Evolutionary conservation across 2,888 invertebrate species (phyloP), one percentile per base, ranked within the genome.

Genomic region (Crocallis elinguaria): DNA sequence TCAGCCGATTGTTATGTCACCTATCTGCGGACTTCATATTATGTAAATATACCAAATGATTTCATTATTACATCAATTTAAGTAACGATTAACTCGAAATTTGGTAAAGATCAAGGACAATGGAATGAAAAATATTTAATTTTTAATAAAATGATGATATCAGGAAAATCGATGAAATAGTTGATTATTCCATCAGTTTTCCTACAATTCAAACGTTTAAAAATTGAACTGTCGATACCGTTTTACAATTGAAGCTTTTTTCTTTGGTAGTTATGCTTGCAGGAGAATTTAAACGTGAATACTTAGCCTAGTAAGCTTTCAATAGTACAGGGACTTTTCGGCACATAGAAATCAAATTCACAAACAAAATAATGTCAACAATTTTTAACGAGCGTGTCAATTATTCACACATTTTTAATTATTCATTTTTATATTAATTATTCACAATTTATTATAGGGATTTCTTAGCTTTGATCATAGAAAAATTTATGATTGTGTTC

Each of bases 41-140:
- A 75, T 75, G 69, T n/a, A n/a, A n/a, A n/a, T n/a, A n/a, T n/a
- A n/a, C n/a, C 59, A 68, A 71, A 75, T 73, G 13, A 29, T 33
- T 49, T 49, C 57, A 64, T 69, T 70, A 55, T 60, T 60, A 63
- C 57, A 57, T 62, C 62, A 41, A 52, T 62, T 69, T 73, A 68
- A 75, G 72, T 67, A 69, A 75, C 71, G 65, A 64, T 61, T 66
- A 61, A 68, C 49, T 67, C 59, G 38, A 63, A 64, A 68, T 69
- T 67, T 66, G 65, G 61, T 62, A 69, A 67, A 69, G 71, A 70
- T 73, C 72, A 77, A 74, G 75, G 71, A 60, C 69, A 49, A 52
- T 64, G 36, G 36, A 39, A 14, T 44, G 32, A 32, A 48, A 41
- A 52, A 39, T 45, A 41, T 29, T 45, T 21, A 39, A 46, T 46